Evolutionary conservation across 30 jellyfish, hydroid and myxozoan species (phyloP).

Genomic region (Hydra vulgaris): DNA sequence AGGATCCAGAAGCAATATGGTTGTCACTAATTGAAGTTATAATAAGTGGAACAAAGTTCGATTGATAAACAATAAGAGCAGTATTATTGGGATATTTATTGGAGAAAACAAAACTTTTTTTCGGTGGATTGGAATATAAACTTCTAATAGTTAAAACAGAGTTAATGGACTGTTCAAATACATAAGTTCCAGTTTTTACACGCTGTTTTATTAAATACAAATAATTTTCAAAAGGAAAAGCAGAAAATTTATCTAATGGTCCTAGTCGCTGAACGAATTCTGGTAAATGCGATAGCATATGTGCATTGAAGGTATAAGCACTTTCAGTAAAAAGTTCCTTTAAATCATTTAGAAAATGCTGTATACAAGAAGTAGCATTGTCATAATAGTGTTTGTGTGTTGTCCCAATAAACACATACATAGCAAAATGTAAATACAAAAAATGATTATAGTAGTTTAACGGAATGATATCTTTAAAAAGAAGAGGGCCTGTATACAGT

Average conservation of each 20-base stretch:
- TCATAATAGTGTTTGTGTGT: not conserved
- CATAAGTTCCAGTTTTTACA: not conserved
- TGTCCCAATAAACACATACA: not conserved
- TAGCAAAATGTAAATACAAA: not conserved
- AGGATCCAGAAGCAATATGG: too few relatives aligned
- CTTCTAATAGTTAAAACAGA: not conserved
- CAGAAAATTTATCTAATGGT: not conserved
- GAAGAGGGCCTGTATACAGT: not conserved
- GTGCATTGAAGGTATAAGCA: not conserved
- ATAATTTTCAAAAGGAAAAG: not conserved
- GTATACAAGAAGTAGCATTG: not conserved
- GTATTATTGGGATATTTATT: not conserved
- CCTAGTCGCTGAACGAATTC: not conserved
- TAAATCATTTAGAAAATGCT: not conserved
- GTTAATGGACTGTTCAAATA: not conserved
- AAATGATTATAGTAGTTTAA: not conserved
- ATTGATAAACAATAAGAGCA: not conserved
- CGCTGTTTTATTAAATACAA: not conserved
- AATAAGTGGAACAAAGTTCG: not conserved
- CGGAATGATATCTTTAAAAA: not conserved
- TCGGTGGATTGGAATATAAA: not conserved
- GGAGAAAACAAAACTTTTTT: not conserved
- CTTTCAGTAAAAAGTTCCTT: not conserved
- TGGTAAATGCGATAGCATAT: not conserved
- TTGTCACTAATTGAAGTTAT: not conserved